A percentile compares a stretch with the other conserved stretches of the same genome.
Evolutionary conservation across 2,113 vertebrate species (phyloP).

Genomic region (Pteropus alecto): DNA sequence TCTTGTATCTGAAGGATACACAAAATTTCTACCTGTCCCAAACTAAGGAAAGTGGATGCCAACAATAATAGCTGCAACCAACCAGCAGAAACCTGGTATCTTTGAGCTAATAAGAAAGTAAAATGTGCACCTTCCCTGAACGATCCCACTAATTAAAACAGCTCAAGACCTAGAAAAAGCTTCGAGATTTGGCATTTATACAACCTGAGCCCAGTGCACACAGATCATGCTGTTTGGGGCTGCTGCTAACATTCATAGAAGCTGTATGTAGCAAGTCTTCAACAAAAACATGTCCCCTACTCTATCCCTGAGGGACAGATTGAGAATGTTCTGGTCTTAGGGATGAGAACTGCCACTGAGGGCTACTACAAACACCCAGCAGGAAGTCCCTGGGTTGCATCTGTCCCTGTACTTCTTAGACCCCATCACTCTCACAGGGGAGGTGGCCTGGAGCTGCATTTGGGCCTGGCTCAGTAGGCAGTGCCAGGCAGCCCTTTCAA

Average conservation of each 20-base stretch:
- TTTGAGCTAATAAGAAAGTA: slow-evolving; percentile 8
- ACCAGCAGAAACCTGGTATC: neutral
- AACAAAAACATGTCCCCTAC: neutral
- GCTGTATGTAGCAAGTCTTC: neutral
- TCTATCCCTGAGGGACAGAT: neutral
- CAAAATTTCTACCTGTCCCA: neutral
- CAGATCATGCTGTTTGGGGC: neutral
- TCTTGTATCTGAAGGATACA: neutral
- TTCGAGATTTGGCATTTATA: slow-evolving; percentile 36
- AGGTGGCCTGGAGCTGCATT: neutral
- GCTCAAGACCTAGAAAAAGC: slow-evolving; percentile 30
- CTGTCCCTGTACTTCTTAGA: neutral
- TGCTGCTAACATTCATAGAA: neutral
- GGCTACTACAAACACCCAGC: neutral
- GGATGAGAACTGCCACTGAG: neutral
- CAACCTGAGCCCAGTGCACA: neutral
- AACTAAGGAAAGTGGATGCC: neutral
- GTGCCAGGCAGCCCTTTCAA: neutral
- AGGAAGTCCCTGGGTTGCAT: neutral
- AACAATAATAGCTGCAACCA: neutral
- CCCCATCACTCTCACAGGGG: neutral
- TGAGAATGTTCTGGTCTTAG: neutral
- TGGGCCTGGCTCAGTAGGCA: neutral
- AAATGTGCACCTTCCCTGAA: neutral
- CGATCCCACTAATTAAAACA: slow-evolving; percentile 30